Conservation (phyloP, 1,140 invertebrate genomes). For the Bombus difficillimus region DNA sequence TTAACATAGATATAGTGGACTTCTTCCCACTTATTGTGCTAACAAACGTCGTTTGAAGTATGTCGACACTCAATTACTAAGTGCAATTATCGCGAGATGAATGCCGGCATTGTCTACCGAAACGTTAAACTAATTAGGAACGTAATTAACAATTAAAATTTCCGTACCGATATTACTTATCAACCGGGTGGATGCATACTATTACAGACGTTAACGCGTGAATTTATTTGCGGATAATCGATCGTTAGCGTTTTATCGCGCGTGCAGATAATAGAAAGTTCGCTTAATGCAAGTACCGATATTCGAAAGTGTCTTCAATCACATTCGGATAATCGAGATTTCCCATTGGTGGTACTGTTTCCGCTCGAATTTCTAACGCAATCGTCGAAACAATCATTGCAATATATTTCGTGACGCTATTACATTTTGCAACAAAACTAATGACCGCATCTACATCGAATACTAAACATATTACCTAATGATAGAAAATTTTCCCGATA, state of each 20-base stretch:
- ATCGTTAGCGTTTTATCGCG: constrained; percentile 19
- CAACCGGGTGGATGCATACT: background rate
- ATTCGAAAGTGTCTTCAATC: constrained; percentile 14
- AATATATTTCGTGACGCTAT: background rate
- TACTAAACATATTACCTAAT: background rate
- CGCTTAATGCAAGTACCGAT: constrained; percentile 19
- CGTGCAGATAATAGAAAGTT: constrained; percentile 19
- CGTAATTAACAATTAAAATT: constrained; percentile 38
- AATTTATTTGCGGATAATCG: constrained; percentile 38
- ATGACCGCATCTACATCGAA: background rate
- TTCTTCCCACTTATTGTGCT: background rate
- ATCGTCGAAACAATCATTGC: background rate
- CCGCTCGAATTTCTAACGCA: constrained; percentile 16
- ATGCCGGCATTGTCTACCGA: background rate
- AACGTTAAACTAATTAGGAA: constrained; percentile 23
- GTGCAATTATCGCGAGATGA: constrained; percentile 10
- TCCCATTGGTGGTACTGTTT: background rate
- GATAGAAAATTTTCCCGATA: background rate
- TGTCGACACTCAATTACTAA: constrained; percentile 8
- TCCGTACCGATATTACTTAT: background rate
- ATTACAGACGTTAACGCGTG: constrained; percentile 24
- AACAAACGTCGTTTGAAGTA: background rate
- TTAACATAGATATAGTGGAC: background rate
- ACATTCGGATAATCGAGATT: constrained; percentile 19
- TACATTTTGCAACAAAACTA: background rate